phyloP scores from a whole-genome alignment of 2,888 invertebrate genomes.

The Metellina segmentata region DNA sequence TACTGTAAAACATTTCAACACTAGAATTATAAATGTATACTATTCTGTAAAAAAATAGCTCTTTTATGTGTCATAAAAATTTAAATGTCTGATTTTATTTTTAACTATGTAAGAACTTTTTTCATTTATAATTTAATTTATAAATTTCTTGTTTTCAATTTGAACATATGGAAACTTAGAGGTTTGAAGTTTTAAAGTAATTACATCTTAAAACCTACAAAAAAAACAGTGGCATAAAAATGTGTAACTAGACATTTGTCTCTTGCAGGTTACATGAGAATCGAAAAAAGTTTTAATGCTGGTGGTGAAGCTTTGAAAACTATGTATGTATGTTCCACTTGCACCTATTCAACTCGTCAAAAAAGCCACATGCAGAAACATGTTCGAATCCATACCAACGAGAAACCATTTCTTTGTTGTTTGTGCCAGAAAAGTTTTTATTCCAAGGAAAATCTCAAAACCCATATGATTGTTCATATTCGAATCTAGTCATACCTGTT shows the following conservation, averaged over 20 bases:
- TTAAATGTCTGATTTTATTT: background rate
- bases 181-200: background rate
- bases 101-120: background rate
- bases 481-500: background rate
- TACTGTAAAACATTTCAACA: no score
- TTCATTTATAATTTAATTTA: no score
- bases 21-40: no score
- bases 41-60: no score
- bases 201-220: background rate
- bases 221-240: background rate
- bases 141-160: background rate
- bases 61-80: background rate
- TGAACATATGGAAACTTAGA: background rate
- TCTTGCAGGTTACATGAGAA: conserved; percentile 7
- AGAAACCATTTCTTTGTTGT: background rate
- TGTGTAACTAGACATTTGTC: background rate
- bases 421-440: background rate
- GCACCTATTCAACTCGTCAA: background rate
- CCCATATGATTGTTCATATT: conserved; percentile 1
- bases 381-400: conserved; percentile 15
- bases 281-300: background rate
- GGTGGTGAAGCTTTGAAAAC: background rate
- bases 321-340: background rate
- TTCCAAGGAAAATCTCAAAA: conserved; percentile 16
- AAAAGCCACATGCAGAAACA: conserved; percentile 9